These are phyloP conservation scores for Drosophila paulistorum DNA, from an alignment of 1,140 invertebrate genomes.

Conservation along the genomic window DNA sequence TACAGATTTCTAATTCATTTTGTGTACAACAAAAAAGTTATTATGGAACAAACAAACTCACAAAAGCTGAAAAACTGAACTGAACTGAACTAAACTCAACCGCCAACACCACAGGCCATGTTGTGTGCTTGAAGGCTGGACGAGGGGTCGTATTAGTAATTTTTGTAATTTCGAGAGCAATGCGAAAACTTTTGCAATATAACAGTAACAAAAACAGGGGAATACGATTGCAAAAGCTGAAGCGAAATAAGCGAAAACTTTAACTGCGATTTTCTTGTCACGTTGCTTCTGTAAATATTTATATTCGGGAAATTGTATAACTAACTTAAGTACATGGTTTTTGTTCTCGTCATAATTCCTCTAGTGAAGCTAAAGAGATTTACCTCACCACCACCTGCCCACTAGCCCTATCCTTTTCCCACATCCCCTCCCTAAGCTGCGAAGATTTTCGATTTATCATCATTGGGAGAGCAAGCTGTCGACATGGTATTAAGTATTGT, in stretches of 20 bases:
- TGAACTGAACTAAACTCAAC: slow-evolving; percentile 11
- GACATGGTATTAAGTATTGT: slow-evolving; percentile 74
- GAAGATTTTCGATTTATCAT: slow-evolving; percentile 80
- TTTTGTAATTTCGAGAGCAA: slow-evolving; percentile 51
- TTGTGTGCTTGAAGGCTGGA: slow-evolving; percentile 20
- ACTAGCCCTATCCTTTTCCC: not conserved
- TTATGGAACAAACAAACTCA: slow-evolving; percentile 18
- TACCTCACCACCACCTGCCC: not conserved
- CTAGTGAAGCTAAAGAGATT: not conserved
- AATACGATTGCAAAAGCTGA: not conserved
- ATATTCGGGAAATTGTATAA: slow-evolving; percentile 19
- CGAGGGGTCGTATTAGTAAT: slow-evolving; percentile 33
- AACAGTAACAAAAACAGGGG: slow-evolving; percentile 24
- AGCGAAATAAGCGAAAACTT: slow-evolving; percentile 48
- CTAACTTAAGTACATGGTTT: slow-evolving; percentile 8
- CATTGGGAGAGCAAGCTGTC: slow-evolving; percentile 71
- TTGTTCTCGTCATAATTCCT: not conserved
- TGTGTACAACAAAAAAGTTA: slow-evolving; percentile 47
- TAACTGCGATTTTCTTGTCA: slow-evolving; percentile 74
- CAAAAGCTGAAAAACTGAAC: slow-evolving; percentile 28
- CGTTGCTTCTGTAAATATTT: slow-evolving; percentile 52
- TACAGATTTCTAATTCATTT: slow-evolving; percentile 49
- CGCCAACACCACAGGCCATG: slow-evolving; percentile 14
- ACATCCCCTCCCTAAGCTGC: slow-evolving; percentile 56
- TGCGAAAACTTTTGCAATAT: slow-evolving; percentile 74